Evolutionary conservation across 2,888 invertebrate species (phyloP).

Genomic region (Vannuccia rotundouncinata): DNA sequence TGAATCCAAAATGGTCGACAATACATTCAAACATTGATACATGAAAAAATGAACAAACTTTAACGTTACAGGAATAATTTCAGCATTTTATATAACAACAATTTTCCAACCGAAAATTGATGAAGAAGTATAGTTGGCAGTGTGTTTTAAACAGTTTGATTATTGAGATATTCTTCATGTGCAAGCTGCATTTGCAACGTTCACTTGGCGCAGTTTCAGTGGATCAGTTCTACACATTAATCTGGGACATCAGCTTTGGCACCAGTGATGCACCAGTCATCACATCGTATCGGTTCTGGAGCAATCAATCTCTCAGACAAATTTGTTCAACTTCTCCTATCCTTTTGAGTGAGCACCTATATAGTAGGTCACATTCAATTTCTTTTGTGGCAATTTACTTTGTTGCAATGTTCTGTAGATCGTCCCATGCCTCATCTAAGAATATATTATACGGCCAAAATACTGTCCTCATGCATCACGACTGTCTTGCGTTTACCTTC

Average conservation of each 20-base stretch:
- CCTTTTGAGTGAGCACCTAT: too few relatives aligned
- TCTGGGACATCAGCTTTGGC: conserved; percentile 1
- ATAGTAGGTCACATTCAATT: too few relatives aligned
- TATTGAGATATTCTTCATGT: conserved; percentile 1
- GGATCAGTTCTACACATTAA: background rate
- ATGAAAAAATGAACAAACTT: conserved; percentile 22
- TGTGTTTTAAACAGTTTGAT: background rate
- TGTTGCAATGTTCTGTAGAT: too few relatives aligned
- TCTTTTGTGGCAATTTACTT: too few relatives aligned
- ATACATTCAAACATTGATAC: conserved; percentile 5
- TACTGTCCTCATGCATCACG: too few relatives aligned
- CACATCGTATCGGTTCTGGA: too few relatives aligned
- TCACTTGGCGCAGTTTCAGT: conserved; percentile 3
- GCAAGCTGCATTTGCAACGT: background rate
- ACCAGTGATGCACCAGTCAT: too few relatives aligned
- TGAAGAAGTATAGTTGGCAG: background rate
- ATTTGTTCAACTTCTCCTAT: too few relatives aligned
- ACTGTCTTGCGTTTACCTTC: too few relatives aligned
- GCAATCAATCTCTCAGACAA: too few relatives aligned
- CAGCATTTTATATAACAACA: conserved; percentile 2
- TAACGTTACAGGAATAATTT: conserved; percentile 9
- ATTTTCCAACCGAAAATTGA: background rate
- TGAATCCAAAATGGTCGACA: conserved; percentile 5
- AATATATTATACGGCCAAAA: too few relatives aligned
- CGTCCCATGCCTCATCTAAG: too few relatives aligned